A percentile compares a stretch with the other conserved stretches of the same genome.
Evolutionary conservation across 2,797 vertebrate species (phyloP).

Genomic region (Bradypus variegatus): DNA sequence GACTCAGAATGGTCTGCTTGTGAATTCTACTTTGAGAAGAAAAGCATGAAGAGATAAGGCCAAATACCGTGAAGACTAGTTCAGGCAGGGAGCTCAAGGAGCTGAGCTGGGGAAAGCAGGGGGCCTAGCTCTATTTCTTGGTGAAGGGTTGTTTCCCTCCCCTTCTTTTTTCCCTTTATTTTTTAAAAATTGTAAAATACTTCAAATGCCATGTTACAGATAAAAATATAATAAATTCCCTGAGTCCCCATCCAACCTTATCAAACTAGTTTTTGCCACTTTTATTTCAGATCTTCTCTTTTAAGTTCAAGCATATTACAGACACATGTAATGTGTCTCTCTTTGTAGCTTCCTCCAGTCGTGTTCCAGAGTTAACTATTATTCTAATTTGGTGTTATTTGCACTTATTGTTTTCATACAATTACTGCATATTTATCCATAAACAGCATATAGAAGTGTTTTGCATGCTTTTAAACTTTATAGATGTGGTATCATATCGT

Average conservation of each 20-base stretch:
- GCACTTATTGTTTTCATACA: neutral
- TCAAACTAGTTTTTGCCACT: neutral
- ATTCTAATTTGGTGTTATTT: neutral
- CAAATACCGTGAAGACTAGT: neutral
- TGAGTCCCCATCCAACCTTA: neutral
- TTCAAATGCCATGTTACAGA: neutral
- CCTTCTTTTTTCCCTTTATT: neutral
- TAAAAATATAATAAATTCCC: neutral
- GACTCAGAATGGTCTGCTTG: neutral
- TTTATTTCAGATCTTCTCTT: neutral
- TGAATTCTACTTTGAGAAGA: neutral
- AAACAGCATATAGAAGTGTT: neutral
- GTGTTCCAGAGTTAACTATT: neutral
- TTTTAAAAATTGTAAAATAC: neutral
- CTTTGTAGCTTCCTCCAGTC: neutral
- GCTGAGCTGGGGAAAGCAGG: neutral
- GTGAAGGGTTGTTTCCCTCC: neutral
- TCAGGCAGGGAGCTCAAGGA: neutral
- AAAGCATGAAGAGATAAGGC: neutral
- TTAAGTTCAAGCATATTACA: neutral
- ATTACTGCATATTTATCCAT: neutral
- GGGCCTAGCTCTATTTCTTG: neutral
- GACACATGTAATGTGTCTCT: neutral
- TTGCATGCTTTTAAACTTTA: neutral
- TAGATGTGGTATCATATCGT: neutral